Evolutionary conservation across 2,888 invertebrate genomes (phyloP).

Genomic region (Mechanitis messenoides): DNA sequence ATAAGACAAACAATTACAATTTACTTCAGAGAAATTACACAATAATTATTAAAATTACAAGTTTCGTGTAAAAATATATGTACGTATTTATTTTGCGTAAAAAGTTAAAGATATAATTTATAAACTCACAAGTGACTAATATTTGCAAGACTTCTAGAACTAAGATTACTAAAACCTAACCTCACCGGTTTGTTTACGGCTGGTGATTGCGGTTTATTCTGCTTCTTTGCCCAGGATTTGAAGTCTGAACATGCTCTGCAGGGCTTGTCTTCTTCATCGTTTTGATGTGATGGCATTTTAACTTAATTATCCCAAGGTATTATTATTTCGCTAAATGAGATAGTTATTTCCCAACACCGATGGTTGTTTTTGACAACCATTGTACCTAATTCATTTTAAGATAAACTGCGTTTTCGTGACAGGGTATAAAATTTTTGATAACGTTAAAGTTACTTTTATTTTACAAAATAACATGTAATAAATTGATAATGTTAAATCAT

Average conservation of each 20-base stretch:
- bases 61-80: too few species aligned
- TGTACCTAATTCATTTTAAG: background rate
- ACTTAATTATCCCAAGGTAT: slow-evolving; percentile 17
- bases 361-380: slow-evolving; percentile 18
- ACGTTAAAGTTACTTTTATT: background rate
- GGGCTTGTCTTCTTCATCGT: slow-evolving; percentile 71
- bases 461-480: slow-evolving; percentile 1
- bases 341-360: slow-evolving; percentile 42
- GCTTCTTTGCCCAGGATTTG: slow-evolving; percentile 82
- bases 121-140: background rate
- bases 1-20: too few species aligned
- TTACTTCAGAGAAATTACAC: too few species aligned
- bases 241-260: slow-evolving; percentile 85
- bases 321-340: slow-evolving; percentile 27
- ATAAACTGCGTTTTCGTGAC: background rate
- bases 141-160: slow-evolving; percentile 1
- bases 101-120: background rate
- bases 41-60: too few species aligned
- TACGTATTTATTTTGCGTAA: too few species aligned
- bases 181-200: slow-evolving; percentile 43
- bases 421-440: background rate
- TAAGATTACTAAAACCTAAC: slow-evolving; percentile 39
- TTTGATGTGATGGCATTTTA: slow-evolving; percentile 54
- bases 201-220: slow-evolving; percentile 55
- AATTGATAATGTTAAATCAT: background rate